Conservation (phyloP, 1,140 invertebrate species). For the Calosoma granatense region DNA sequence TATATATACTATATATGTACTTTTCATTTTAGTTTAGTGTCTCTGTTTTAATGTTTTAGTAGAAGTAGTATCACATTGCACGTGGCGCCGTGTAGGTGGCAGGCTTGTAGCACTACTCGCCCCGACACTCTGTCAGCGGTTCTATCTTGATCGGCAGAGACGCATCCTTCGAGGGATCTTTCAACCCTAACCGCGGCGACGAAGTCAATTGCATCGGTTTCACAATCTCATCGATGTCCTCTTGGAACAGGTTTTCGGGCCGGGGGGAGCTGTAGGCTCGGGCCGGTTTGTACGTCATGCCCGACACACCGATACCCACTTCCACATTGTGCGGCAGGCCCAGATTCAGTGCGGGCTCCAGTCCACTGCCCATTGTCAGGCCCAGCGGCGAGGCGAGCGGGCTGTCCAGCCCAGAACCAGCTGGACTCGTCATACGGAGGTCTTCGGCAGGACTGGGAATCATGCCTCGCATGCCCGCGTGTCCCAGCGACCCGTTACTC, state of each 20-base stretch:
- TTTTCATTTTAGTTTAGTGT: not conserved
- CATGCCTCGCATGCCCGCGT: not conserved
- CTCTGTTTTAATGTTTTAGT: not conserved
- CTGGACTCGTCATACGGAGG: constrained; percentile 29
- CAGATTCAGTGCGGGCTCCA: not conserved
- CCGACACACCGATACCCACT: constrained; percentile 48
- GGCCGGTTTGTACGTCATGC: constrained; percentile 55
- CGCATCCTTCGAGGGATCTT: constrained; percentile 22
- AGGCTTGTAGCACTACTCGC: constrained; percentile 23
- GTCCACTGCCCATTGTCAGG: constrained; percentile 19
- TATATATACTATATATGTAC: not conserved
- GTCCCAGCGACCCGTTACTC: constrained; percentile 24
- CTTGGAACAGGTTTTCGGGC: constrained; percentile 49
- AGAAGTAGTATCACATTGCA: constrained; percentile 31
- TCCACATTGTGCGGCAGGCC: constrained; percentile 36
- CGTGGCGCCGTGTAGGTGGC: not conserved
- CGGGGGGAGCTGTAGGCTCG: constrained; percentile 46
- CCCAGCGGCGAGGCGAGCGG: constrained; percentile 42
- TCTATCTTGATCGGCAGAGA: constrained; percentile 40
- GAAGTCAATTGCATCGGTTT: constrained; percentile 36
- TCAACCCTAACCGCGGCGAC: constrained; percentile 12
- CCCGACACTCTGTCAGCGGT: constrained; percentile 40
- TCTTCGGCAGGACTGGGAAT: constrained; percentile 19
- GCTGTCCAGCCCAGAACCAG: constrained; percentile 34
- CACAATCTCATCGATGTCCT: constrained; percentile 49